These are phyloP conservation scores for Lichenostomus cassidix DNA, from an alignment of 2,113 vertebrate species.

Conservation along the genomic window DNA sequence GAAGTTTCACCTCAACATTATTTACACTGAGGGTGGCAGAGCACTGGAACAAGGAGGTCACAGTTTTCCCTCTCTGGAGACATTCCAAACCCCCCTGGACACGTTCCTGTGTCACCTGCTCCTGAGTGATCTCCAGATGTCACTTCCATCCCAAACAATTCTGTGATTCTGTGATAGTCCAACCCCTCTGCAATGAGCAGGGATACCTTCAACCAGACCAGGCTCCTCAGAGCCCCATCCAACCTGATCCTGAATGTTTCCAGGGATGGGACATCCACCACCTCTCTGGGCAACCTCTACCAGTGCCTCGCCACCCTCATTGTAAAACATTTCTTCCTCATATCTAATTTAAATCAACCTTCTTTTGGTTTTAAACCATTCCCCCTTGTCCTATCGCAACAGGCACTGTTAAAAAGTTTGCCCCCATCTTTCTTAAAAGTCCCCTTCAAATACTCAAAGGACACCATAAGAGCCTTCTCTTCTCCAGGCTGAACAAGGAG, in stretches of 20 bases:
- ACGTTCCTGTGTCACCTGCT: not conserved
- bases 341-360: not conserved
- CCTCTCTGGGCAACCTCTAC: not conserved
- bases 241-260: not conserved
- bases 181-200: no score
- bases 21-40: not conserved
- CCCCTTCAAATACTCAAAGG: not conserved
- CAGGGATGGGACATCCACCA: not conserved
- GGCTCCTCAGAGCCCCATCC: not conserved
- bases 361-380: not conserved
- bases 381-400: not conserved
- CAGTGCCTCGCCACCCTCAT: not conserved
- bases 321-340: not conserved
- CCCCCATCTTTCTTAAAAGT: not conserved
- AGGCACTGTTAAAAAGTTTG: not conserved
- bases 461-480: no score
- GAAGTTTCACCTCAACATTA: not conserved
- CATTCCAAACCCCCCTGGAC: not conserved
- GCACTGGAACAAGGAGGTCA: not conserved
- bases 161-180: no score
- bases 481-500: not conserved
- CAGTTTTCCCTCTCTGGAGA: not conserved
- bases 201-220: not conserved
- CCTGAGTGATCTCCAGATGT: not conserved
- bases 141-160: not conserved